Conservation (phyloP, 2,113 vertebrate genomes). For the Delphinus delphis region DNA sequence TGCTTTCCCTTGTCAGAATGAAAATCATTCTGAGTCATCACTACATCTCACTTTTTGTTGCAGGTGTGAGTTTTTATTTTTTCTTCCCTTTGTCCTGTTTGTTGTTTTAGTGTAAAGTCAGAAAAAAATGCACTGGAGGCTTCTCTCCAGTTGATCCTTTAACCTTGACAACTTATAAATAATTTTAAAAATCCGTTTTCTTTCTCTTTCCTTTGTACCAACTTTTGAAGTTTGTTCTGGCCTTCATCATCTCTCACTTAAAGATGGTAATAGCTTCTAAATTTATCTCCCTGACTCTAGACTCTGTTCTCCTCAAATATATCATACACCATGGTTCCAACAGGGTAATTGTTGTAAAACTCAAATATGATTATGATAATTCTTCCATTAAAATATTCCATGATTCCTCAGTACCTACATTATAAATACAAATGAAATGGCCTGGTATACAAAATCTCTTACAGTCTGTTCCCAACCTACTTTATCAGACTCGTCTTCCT, state of each 20-base stretch:
- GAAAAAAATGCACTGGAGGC: neutral
- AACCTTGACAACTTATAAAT: neutral
- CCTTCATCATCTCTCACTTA: neutral
- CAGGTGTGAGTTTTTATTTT: neutral
- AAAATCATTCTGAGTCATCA: neutral
- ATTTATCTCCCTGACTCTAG: neutral
- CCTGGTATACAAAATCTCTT: neutral
- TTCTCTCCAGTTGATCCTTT: neutral
- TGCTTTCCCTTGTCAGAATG: neutral
- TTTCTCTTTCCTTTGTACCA: neutral
- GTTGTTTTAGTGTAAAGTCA: neutral
- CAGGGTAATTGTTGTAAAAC: neutral
- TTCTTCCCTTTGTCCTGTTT: neutral
- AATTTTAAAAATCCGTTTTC: neutral
- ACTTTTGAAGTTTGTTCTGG: neutral
- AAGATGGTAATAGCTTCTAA: neutral
- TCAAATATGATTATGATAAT: neutral
- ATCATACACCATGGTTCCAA: neutral
- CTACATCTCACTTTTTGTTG: neutral
- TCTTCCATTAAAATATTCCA: neutral
- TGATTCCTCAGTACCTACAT: neutral
- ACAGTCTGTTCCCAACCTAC: neutral
- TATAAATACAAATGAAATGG: neutral
- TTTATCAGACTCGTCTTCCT: neutral
- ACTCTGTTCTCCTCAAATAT: neutral